Evolutionary conservation across 2,888 invertebrate species (phyloP), one percentile per base, ranked within the genome.

Genomic region (Tenthredo distinguenda): DNA sequence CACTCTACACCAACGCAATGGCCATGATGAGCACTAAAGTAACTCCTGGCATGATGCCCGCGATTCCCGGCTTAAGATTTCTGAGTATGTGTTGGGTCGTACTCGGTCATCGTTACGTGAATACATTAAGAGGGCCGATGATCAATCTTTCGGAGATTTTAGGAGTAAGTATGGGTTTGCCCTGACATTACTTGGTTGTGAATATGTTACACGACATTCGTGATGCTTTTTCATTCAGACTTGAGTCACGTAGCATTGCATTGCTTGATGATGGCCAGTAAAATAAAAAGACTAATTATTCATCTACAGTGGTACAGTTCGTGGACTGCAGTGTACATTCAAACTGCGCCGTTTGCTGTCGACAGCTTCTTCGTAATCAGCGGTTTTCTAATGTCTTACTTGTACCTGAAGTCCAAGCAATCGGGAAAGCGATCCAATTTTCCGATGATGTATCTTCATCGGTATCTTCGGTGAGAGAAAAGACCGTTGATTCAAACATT

Each of bases 1-100:
- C 94, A 0, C 50, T 93, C 5, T 92, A 92, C 85, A 92, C 91
- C 7, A 94, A 94, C 87, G 91, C 91, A 0, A 87, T 87, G 4
- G 93, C 93, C 85, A 89, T 94, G 84, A 85, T 94, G 21, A 90
- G 86, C 21, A 93, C 92, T 0, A 76, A 89, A 47, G 62, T 86
- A 0, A 87, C 89, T 0, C 77, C 87, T 3, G 91, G 90, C 3
- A 91, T 91, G 26, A 88, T 94, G 34, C 90, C 91, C 0, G 92
- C 92, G 68, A 88, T 95, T 15, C 94, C 95, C 87, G 95, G 95
- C 12, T 92, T 95, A 7, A 92, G 95, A 55, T 94, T 94, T 87
- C 87, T 95, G 37, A 94, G 94, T 87, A 94, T 94, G 85, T 89
- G 91, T 68, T 94, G 94, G 93, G 94, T 95, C 2, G 90, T 94